These are phyloP conservation scores for Notarius quadriscutis DNA, from an alignment of 2,113 vertebrate genomes.

Conservation along the genomic window DNA sequence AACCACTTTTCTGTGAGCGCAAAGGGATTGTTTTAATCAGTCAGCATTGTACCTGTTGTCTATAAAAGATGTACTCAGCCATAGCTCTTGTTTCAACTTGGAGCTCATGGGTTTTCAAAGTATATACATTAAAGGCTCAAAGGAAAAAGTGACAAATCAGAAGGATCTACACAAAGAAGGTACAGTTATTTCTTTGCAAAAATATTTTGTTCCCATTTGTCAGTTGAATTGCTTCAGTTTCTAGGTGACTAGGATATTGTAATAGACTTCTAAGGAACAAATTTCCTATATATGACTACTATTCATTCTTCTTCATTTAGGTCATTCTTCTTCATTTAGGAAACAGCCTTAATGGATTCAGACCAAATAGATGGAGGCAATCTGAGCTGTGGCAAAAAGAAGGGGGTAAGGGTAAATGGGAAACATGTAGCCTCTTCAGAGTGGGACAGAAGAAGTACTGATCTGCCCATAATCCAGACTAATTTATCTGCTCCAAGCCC, in stretches of 20 bases:
- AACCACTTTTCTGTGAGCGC: slow-evolving; percentile 53
- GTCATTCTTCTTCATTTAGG: slow-evolving; percentile 67
- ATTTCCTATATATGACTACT: not conserved
- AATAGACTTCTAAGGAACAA: not conserved
- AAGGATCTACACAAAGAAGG: slow-evolving; percentile 60
- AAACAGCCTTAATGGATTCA: slow-evolving; percentile 63
- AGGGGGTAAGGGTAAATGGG: slow-evolving; percentile 71
- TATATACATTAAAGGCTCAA: slow-evolving; percentile 45
- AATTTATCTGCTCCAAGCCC: slow-evolving; percentile 46
- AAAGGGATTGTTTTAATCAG: slow-evolving; percentile 67
- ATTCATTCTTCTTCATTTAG: slow-evolving; percentile 63
- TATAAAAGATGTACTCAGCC: slow-evolving; percentile 69
- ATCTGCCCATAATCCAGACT: slow-evolving; percentile 56
- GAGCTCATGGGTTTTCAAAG: slow-evolving; percentile 59
- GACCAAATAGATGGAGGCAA: slow-evolving; percentile 80
- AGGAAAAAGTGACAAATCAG: slow-evolving; percentile 65
- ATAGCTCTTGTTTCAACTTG: slow-evolving; percentile 60
- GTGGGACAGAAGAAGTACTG: slow-evolving; percentile 65
- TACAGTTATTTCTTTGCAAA: slow-evolving; percentile 48
- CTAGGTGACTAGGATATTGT: not conserved
- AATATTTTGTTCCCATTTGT: not conserved
- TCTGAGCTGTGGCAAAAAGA: slow-evolving; percentile 75
- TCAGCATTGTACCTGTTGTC: slow-evolving; percentile 70
- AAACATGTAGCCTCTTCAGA: slow-evolving; percentile 61
- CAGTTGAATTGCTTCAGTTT: not conserved